Percentiles rank a stretch among this genome's conserved stretches.
These are phyloP conservation scores for Phylloscopus trochiloides DNA, from an alignment of 2,113 vertebrate species.

Conservation along the genomic window DNA sequence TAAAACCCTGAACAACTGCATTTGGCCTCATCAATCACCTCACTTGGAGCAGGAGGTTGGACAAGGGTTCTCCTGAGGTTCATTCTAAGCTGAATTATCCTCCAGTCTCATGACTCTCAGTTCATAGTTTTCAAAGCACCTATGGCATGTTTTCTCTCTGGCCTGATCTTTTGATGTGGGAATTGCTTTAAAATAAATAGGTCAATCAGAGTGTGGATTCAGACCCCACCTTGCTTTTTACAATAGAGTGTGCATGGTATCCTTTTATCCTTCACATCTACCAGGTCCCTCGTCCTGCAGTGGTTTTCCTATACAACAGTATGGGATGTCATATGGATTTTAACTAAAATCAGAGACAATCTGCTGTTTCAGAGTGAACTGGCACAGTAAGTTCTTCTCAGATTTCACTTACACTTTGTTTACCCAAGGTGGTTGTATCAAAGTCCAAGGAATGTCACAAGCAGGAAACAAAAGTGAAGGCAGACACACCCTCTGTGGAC, in stretches of 20 bases:
- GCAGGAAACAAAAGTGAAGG: background rate
- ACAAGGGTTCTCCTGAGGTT: background rate
- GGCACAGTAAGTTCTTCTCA: background rate
- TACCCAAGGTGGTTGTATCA: background rate
- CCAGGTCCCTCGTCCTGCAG: background rate
- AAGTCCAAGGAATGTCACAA: background rate
- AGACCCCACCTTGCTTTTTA: background rate
- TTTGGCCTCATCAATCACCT: background rate
- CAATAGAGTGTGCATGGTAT: background rate
- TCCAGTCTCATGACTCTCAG: background rate
- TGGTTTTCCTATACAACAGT: background rate
- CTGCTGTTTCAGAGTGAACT: background rate
- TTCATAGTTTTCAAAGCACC: background rate
- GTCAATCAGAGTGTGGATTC: background rate
- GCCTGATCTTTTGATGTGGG: background rate
- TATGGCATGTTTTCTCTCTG: background rate
- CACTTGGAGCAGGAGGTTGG: background rate
- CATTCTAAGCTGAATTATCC: background rate
- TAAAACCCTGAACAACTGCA: background rate
- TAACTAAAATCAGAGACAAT: background rate
- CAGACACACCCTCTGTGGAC: background rate
- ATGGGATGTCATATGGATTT: background rate
- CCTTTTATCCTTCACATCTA: background rate
- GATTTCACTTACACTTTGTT: background rate
- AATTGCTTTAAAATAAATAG: background rate